A percentile compares a stretch with the other conserved stretches of the same genome.
Conservation (phyloP, 2,797 vertebrate species). For the Acipenser ruthenus region DNA sequence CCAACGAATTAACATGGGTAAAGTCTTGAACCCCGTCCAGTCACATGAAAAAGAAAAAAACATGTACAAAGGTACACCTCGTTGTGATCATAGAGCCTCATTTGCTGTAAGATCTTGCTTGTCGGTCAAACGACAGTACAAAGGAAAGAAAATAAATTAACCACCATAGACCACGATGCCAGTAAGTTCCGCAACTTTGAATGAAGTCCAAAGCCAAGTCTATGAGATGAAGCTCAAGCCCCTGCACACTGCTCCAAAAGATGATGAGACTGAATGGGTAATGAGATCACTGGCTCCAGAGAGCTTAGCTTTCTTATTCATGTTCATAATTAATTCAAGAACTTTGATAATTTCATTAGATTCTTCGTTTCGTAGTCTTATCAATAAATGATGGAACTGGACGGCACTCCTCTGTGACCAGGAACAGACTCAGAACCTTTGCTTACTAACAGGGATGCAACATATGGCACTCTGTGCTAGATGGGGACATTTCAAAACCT, state of each 20-base stretch:
- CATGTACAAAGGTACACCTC: conserved; percentile 16
- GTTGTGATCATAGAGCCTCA: conserved; percentile 24
- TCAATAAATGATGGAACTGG: conserved; percentile 94
- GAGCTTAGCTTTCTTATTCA: conserved; percentile 89
- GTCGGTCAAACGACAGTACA: conserved; percentile 29
- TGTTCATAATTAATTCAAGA: conserved; percentile 98
- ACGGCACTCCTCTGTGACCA: conserved; percentile 60
- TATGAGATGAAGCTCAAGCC: conserved; percentile 59
- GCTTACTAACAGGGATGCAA: conserved; percentile 51
- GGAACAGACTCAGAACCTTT: conserved; percentile 36
- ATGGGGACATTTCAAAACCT: conserved; percentile 43
- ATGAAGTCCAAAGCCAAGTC: conserved; percentile 74
- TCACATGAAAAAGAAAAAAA: conserved; percentile 33
- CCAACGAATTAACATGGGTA: conserved; percentile 53
- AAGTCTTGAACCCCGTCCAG: conserved; percentile 54
- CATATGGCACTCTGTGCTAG: conserved; percentile 69
- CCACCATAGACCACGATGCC: conserved; percentile 44
- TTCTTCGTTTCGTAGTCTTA: conserved; percentile 71
- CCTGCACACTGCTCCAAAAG: conserved; percentile 74
- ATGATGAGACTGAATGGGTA: conserved; percentile 89
- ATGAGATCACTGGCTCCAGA: conserved; percentile 84
- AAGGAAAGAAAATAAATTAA: conserved; percentile 32
- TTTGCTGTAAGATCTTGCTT: conserved; percentile 24
- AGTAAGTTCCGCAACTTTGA: conserved; percentile 59
- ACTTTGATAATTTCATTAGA: conserved; percentile 99